Percentiles rank a stretch among this genome's conserved stretches.
These are phyloP conservation scores for Otus sunia DNA, from an alignment of 2,113 vertebrate species.

Conservation along the genomic window DNA sequence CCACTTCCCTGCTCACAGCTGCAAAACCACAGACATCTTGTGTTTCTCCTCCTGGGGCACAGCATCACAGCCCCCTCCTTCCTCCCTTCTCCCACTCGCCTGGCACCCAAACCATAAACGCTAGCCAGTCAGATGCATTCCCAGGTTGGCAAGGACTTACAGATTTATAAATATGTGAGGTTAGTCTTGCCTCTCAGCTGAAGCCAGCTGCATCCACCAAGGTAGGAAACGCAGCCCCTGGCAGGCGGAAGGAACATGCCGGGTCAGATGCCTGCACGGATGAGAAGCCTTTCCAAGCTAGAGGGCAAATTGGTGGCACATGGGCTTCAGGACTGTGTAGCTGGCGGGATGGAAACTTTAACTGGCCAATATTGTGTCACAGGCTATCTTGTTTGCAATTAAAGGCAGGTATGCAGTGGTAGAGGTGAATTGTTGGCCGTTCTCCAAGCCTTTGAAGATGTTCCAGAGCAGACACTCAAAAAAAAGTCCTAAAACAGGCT, in stretches of 20 bases:
- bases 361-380: background rate
- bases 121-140: background rate
- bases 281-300: background rate
- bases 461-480: background rate
- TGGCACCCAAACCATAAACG: background rate
- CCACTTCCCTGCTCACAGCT: background rate
- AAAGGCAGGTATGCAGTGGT: background rate
- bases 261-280: background rate
- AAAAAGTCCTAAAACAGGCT: background rate
- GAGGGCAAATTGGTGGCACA: background rate
- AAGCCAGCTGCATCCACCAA: background rate
- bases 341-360: background rate
- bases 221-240: background rate
- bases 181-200: background rate
- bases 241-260: background rate
- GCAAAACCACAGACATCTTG: background rate
- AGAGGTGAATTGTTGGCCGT: background rate
- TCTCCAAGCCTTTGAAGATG: background rate
- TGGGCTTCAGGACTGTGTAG: background rate
- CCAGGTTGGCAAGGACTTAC: background rate
- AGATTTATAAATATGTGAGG: background rate
- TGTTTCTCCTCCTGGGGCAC: background rate
- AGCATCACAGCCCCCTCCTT: background rate
- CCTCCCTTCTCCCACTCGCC: background rate
- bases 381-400: background rate